Conservation (phyloP, 2,113 vertebrate species). For the Nesospiza acunhae region DNA sequence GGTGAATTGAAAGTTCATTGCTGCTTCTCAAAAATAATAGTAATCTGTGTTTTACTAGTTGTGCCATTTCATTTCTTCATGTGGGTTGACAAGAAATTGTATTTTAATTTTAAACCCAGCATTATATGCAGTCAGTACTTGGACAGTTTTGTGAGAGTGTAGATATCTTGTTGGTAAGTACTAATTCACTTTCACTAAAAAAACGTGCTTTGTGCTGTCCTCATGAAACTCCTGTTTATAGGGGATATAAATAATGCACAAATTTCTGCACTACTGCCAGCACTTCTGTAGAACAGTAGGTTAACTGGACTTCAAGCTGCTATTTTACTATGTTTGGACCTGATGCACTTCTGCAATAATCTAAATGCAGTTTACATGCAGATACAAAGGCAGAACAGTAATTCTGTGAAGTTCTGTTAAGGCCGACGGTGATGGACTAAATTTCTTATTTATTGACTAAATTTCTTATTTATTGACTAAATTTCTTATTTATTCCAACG, state of each 20-base stretch:
- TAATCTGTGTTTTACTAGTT: not conserved
- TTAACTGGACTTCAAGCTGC: not conserved
- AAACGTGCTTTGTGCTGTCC: not conserved
- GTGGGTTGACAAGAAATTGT: not conserved
- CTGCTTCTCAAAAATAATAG: not conserved
- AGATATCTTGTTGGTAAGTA: not conserved
- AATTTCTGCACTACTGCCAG: not conserved
- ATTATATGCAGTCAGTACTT: not conserved
- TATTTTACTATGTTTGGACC: not conserved
- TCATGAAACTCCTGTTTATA: not conserved
- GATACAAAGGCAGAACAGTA: not conserved
- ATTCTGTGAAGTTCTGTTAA: not conserved
- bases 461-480: not conserved
- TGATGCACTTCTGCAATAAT: not conserved
- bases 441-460: too few relatives aligned
- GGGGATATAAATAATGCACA: not conserved
- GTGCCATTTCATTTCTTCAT: not conserved
- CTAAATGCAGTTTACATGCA: not conserved
- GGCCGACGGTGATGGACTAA: not conserved
- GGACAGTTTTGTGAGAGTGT: not conserved
- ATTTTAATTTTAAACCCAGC: not conserved
- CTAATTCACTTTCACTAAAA: not conserved
- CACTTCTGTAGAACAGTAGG: not conserved
- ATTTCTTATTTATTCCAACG: not conserved
- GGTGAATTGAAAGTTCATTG: not conserved